phyloP scores from a whole-genome alignment of 2,888 invertebrate species.

The Ametastegia equiseti region DNA sequence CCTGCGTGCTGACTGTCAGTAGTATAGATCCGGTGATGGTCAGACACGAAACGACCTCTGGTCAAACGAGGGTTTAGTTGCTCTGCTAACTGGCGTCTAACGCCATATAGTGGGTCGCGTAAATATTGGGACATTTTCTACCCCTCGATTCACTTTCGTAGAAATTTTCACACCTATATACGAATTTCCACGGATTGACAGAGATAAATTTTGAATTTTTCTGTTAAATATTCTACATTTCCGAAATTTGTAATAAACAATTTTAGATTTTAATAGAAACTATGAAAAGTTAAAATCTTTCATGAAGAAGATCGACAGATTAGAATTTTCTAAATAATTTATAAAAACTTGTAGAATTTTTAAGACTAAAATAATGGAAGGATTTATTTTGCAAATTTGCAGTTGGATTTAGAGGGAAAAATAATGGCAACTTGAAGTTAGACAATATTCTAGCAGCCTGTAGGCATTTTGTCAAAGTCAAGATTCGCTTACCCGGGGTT shows the following conservation, averaged over 20 bases:
- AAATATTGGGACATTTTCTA: not conserved
- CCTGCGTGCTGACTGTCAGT: not conserved
- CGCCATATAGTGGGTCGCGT: not conserved
- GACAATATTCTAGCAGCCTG: not conserved
- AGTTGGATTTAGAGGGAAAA: not conserved
- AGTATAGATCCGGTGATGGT: not conserved
- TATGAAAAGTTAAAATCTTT: too few species aligned
- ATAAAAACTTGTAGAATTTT: too few species aligned
- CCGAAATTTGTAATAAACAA: too few species aligned
- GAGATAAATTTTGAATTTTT: too few species aligned
- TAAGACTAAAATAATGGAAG: too few species aligned
- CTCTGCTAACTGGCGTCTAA: not conserved
- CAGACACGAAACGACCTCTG: not conserved
- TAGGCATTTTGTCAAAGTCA: conserved; percentile 3
- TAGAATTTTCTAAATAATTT: too few species aligned
- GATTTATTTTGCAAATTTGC: not conserved
- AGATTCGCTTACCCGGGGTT: not conserved
- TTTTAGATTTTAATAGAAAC: too few species aligned
- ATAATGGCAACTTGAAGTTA: not conserved
- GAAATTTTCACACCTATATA: too few species aligned
- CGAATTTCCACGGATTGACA: too few species aligned
- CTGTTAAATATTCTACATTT: too few species aligned
- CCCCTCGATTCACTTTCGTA: too few species aligned
- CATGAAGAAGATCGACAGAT: too few species aligned
- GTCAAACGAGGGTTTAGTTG: not conserved